Evolutionary conservation across 2,113 vertebrate species (phyloP).

Genomic region (Solenodon paradoxus): DNA sequence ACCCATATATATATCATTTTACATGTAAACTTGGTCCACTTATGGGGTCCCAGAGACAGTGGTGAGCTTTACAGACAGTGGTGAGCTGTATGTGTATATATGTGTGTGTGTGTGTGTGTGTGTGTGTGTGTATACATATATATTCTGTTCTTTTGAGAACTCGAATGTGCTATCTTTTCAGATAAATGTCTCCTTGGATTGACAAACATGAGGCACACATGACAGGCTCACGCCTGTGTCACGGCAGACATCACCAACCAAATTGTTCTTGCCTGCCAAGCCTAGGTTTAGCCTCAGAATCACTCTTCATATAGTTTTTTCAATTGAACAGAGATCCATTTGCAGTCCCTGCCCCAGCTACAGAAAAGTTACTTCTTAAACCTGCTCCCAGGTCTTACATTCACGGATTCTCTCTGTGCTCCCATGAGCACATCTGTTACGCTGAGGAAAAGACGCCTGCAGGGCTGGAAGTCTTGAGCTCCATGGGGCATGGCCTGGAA

Average conservation of each 20-base stretch:
- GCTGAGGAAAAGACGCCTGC: background rate
- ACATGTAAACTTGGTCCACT: too few species aligned
- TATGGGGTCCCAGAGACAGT: too few species aligned
- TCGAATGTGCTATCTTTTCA: background rate
- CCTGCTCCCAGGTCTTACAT: too few species aligned
- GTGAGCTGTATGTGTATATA: too few species aligned
- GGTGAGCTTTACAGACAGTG: too few species aligned
- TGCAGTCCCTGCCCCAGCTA: background rate
- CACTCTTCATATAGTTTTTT: background rate
- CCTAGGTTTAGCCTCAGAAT: background rate
- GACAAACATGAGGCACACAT: too few species aligned
- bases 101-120: too few species aligned
- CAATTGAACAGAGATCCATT: background rate
- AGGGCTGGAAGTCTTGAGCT: background rate
- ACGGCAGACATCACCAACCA: background rate
- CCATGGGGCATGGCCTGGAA: rapidly evolving
- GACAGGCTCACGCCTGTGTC: background rate
- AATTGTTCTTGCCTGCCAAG: background rate
- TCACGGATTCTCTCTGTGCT: background rate
- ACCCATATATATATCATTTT: background rate
- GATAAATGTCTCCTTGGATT: background rate
- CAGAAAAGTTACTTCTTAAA: background rate
- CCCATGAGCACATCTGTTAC: background rate
- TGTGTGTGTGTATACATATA: too few species aligned
- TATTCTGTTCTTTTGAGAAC: too few species aligned